Evolutionary conservation across 2,888 invertebrate species (phyloP).

Genomic region (Panorpa germanica): DNA sequence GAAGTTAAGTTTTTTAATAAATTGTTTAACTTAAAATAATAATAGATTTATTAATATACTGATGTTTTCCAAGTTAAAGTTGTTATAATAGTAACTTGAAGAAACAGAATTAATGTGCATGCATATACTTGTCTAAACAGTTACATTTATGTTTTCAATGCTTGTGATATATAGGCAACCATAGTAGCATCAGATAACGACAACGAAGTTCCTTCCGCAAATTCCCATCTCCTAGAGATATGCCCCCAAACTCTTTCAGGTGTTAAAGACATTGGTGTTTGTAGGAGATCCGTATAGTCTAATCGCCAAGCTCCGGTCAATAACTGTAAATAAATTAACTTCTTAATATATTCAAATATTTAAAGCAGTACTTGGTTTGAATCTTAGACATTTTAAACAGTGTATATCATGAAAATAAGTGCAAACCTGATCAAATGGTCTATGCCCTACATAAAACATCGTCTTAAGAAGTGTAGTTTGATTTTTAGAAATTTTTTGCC

Average conservation of each 20-base stretch:
- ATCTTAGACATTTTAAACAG: background rate
- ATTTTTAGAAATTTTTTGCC: slow-evolving; percentile 21
- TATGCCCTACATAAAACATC: slow-evolving; percentile 64
- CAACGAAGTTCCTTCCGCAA: slow-evolving; percentile 22
- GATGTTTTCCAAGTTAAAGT: too few relatives aligned
- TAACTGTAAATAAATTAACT: slow-evolving; percentile 17
- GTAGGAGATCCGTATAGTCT: slow-evolving; percentile 25
- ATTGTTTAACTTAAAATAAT: too few relatives aligned
- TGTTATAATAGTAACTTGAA: too few relatives aligned
- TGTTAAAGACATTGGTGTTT: slow-evolving; percentile 25
- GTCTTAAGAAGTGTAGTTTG: slow-evolving; percentile 40
- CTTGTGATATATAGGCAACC: slow-evolving; percentile 23
- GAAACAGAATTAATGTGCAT: too few relatives aligned
- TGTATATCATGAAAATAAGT: background rate
- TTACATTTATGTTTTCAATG: slow-evolving; percentile 17
- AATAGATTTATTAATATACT: too few relatives aligned
- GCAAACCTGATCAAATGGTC: slow-evolving; percentile 55
- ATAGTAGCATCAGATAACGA: slow-evolving; percentile 24
- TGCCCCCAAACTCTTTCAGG: slow-evolving; percentile 25
- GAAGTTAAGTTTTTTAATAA: too few relatives aligned
- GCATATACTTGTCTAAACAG: too few relatives aligned
- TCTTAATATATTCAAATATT: background rate
- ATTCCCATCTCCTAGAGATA: slow-evolving; percentile 25
- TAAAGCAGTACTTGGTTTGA: background rate
- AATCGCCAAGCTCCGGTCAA: slow-evolving; percentile 26